Conservation (phyloP, 2,888 invertebrate genomes). For the Incurvaria masculella region DNA sequence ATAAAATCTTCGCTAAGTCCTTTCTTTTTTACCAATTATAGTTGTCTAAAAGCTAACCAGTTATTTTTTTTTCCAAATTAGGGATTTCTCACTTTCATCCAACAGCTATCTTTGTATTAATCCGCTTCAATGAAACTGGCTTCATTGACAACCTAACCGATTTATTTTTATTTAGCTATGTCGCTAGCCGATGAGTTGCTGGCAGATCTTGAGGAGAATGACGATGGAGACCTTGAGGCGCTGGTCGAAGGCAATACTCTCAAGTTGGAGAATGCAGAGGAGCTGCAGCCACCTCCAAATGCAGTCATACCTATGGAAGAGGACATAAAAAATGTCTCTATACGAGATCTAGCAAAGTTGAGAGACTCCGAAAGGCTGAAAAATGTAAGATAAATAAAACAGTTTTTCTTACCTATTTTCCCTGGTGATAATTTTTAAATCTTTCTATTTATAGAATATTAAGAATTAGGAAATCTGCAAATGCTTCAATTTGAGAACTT, state of each 20-base stretch:
- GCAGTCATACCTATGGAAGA: conserved; percentile 57
- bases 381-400: conserved; percentile 41
- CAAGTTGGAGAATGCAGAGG: conserved; percentile 30
- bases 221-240: conserved; percentile 66
- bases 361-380: conserved; percentile 75
- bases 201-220: conserved; percentile 95
- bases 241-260: conserved; percentile 50
- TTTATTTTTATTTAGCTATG: too few relatives aligned
- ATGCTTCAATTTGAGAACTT: not conserved
- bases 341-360: conserved; percentile 86
- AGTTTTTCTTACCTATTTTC: too few relatives aligned
- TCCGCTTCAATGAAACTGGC: too few relatives aligned
- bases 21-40: too few relatives aligned
- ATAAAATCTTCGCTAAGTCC: too few relatives aligned
- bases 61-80: too few relatives aligned
- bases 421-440: too few relatives aligned
- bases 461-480: not conserved
- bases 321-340: conserved; percentile 67
- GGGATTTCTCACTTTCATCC: too few relatives aligned
- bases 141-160: too few relatives aligned
- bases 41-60: too few relatives aligned
- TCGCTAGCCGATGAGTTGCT: conserved; percentile 96
- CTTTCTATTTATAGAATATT: not conserved
- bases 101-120: too few relatives aligned
- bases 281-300: conserved; percentile 28